A percentile compares a stretch with the other conserved stretches of the same genome.
Evolutionary conservation across 2,797 vertebrate genomes (phyloP).

Genomic region (Gambusia yucatana): DNA sequence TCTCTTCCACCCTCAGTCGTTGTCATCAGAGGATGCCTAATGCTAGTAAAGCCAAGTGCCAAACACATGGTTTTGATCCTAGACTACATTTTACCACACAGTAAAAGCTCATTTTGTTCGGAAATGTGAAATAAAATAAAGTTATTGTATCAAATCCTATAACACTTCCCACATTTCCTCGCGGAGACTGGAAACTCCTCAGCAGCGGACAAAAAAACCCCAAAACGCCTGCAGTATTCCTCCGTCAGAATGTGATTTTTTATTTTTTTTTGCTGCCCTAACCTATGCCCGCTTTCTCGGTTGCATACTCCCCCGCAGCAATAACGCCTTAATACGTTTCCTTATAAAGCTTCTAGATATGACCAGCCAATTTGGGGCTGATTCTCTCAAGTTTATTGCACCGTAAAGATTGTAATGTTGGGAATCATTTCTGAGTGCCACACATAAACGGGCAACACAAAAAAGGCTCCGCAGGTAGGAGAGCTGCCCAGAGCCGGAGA

Average conservation of each 20-base stretch:
- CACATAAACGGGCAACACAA: constrained; percentile 76
- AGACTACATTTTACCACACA: constrained; percentile 74
- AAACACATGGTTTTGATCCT: constrained; percentile 83
- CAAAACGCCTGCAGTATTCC: constrained; percentile 56
- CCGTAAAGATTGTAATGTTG: constrained; percentile 75
- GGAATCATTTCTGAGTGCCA: constrained; percentile 77
- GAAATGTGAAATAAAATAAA: constrained; percentile 81
- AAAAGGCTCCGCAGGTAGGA: constrained; percentile 68
- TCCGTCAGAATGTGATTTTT: constrained; percentile 33
- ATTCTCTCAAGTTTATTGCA: constrained; percentile 81
- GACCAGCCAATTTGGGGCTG: constrained; percentile 74
- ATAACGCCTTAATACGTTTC: constrained; percentile 79
- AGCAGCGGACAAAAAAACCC: constrained; percentile 58
- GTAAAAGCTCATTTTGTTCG: constrained; percentile 78
- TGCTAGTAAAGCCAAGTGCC: constrained; percentile 71
- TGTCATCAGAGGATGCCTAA: constrained; percentile 77
- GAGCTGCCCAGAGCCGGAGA: constrained; percentile 66
- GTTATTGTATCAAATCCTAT: constrained; percentile 73
- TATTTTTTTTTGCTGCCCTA: constrained; percentile 49
- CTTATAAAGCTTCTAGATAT: constrained; percentile 80
- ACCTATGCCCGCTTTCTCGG: constrained; percentile 64
- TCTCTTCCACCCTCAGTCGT: constrained; percentile 63
- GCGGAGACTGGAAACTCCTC: constrained; percentile 64
- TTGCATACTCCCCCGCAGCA: constrained; percentile 60
- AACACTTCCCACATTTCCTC: constrained; percentile 72